Percentiles rank a stretch among this genome's conserved stretches.
Evolutionary conservation across 2,888 invertebrate genomes (phyloP).

Genomic region (Protophormia terraenovae): DNA sequence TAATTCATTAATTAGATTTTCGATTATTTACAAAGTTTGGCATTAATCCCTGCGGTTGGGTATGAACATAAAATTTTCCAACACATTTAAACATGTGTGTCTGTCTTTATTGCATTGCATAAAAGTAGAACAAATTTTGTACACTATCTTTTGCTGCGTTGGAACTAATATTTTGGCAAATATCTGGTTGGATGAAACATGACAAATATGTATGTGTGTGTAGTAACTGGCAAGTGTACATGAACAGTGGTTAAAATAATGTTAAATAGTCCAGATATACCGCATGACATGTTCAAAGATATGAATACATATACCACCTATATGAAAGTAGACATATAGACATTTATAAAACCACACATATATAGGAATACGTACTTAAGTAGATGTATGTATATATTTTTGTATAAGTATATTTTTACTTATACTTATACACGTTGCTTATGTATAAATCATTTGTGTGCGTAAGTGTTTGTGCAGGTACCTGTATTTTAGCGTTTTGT

Average conservation of each 20-base stretch:
- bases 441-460: background rate
- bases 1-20: conserved; percentile 58
- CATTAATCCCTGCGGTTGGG: conserved; percentile 43
- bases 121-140: background rate
- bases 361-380: background rate
- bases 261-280: conserved; percentile 47
- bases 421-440: background rate
- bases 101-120: background rate
- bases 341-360: conserved; percentile 18
- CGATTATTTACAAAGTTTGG: conserved; percentile 44
- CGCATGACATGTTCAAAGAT: conserved; percentile 28
- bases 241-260: conserved; percentile 6
- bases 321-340: background rate
- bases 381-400: background rate
- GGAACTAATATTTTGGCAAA: background rate
- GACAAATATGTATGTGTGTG: background rate
- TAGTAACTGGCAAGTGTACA: background rate
- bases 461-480: background rate
- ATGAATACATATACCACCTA: too few relatives aligned
- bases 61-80: background rate
- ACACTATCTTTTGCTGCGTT: background rate
- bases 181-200: background rate
- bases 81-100: conserved; percentile 34
- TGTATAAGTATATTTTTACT: background rate
- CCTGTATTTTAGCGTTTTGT: conserved; percentile 22